Percentiles rank a stretch among this genome's conserved stretches.
phyloP scores from a whole-genome alignment of 2,113 vertebrate species.

The Chrysemys picta region DNA sequence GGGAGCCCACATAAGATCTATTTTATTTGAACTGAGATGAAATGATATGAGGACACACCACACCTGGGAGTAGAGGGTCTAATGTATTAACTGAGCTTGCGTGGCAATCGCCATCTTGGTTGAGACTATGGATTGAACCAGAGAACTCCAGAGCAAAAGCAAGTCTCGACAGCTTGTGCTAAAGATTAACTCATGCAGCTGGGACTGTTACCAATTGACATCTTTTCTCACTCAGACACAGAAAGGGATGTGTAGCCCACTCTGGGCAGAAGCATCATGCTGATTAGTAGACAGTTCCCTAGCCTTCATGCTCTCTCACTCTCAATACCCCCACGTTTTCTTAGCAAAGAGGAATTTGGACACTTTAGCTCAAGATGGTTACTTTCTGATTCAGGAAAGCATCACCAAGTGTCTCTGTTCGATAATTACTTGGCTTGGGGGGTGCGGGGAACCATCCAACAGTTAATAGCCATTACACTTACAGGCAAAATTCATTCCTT shows the following conservation, averaged over 20 bases:
- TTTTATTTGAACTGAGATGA: not conserved
- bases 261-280: fast-evolving
- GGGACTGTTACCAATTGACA: fast-evolving
- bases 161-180: too few relatives aligned
- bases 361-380: not conserved
- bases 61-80: not conserved
- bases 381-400: not conserved
- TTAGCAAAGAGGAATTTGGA: not conserved
- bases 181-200: fast-evolving
- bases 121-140: not conserved
- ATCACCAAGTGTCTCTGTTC: not conserved
- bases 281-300: fast-evolving
- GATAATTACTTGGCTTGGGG: not conserved
- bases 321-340: not conserved
- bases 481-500: not conserved
- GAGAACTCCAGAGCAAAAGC: not conserved
- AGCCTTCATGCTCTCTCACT: not conserved
- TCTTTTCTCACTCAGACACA: not conserved
- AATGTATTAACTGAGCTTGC: not conserved
- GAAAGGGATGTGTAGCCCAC: not conserved
- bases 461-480: not conserved
- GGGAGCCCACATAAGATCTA: fast-evolving
- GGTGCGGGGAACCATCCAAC: not conserved
- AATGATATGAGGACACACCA: not conserved
- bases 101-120: fast-evolving